Evolutionary conservation across 2,797 vertebrate genomes (phyloP).

Genomic region (Thripadectes ignobilis): DNA sequence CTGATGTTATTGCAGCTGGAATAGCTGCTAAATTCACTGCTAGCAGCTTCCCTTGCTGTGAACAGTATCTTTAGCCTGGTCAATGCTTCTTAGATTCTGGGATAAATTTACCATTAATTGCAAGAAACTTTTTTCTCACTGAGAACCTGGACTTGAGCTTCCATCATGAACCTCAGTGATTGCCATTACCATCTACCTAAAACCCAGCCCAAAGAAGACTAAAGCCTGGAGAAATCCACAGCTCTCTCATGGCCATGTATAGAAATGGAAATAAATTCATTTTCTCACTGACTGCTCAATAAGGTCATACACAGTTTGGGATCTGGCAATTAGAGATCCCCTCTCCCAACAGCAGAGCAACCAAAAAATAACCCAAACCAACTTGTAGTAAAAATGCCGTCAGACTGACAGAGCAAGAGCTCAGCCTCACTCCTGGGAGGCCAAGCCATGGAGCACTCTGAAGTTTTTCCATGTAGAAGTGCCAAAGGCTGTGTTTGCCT

Average conservation of each 20-base stretch:
- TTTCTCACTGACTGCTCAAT: background rate
- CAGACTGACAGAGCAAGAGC: background rate
- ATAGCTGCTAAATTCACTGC: slow-evolving; percentile 31
- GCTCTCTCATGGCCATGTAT: background rate
- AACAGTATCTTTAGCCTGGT: background rate
- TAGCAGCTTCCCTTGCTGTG: slow-evolving; percentile 11
- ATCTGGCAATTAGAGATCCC: background rate
- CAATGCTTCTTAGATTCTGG: background rate
- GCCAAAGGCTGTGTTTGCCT: slow-evolving; percentile 50
- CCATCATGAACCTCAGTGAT: background rate
- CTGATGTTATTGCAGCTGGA: slow-evolving; percentile 59
- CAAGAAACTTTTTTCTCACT: background rate
- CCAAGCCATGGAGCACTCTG: background rate
- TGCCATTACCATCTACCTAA: background rate
- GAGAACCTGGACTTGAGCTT: background rate
- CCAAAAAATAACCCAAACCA: background rate
- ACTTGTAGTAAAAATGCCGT: slow-evolving; percentile 9
- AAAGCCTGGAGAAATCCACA: background rate
- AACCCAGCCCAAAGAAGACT: background rate
- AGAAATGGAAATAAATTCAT: background rate
- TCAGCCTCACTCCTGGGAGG: background rate
- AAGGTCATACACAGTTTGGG: background rate
- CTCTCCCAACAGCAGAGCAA: background rate
- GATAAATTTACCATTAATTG: background rate
- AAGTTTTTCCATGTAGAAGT: slow-evolving; percentile 55